These are phyloP conservation scores for Sciurus carolinensis DNA, from an alignment of 2,797 vertebrate species.

Conservation along the genomic window DNA sequence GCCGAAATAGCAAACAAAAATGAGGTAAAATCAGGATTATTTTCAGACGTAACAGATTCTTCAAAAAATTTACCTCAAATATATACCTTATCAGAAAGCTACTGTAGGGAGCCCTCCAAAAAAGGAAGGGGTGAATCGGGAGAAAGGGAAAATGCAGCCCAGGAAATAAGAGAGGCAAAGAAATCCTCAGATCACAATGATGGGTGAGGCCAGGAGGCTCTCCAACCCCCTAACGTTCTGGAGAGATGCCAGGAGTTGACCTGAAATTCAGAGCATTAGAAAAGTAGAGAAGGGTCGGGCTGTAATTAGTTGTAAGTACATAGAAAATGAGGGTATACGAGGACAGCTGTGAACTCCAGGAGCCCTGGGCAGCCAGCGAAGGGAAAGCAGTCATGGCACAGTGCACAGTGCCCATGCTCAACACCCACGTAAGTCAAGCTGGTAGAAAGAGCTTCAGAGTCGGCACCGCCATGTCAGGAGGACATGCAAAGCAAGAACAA, in stretches of 20 bases:
- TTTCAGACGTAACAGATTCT: background rate
- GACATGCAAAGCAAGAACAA: background rate
- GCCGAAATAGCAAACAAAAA: background rate
- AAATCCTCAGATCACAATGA: background rate
- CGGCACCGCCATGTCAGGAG: fast-evolving
- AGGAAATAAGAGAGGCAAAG: background rate
- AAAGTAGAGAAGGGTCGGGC: background rate
- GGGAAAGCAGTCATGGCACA: background rate
- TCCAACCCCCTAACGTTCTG: background rate
- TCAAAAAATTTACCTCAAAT: background rate
- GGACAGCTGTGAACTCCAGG: background rate
- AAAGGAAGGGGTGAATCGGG: background rate
- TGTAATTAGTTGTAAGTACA: background rate
- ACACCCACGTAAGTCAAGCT: fast-evolving
- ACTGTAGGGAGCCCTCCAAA: background rate
- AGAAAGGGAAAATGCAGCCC: background rate
- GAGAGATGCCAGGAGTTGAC: background rate
- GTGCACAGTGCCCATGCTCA: too few species aligned
- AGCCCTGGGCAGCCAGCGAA: background rate
- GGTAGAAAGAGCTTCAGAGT: background rate
- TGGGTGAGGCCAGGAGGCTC: background rate
- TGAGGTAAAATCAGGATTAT: background rate
- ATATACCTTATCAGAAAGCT: background rate
- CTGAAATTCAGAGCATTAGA: too few species aligned
- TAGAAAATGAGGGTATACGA: background rate